A percentile compares a stretch with the other conserved stretches of the same genome.
Evolutionary conservation across 2,113 vertebrate species (phyloP).

Genomic region (Neomonachus schauinslandi): DNA sequence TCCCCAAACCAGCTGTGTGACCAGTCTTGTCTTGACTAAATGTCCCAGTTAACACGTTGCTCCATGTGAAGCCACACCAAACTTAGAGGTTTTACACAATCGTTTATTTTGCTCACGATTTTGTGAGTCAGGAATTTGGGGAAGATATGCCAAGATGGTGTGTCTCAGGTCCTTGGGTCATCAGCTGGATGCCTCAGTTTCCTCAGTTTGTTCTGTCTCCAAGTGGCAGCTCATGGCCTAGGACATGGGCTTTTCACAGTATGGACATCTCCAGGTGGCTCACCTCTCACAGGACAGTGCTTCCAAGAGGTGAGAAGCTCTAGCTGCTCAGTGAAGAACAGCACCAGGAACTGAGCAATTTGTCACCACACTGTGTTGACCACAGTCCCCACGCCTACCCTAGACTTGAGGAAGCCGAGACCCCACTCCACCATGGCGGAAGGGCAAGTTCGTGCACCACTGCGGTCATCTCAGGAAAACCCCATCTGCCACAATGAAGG

Average conservation of each 20-base stretch:
- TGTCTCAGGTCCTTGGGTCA: background rate
- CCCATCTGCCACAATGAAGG: background rate
- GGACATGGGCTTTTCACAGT: background rate
- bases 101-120: background rate
- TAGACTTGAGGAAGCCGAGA: background rate
- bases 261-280: background rate
- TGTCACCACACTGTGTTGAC: background rate
- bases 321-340: background rate
- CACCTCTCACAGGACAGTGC: background rate
- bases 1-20: background rate
- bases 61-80: background rate
- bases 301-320: background rate
- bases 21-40: background rate
- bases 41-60: background rate
- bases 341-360: background rate
- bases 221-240: background rate
- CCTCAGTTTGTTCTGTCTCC: background rate
- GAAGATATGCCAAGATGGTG: rapidly evolving
- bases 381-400: background rate
- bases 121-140: background rate
- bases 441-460: background rate
- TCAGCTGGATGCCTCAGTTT: background rate
- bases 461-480: background rate
- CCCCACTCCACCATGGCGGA: background rate
- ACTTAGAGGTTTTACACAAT: background rate